Percentiles rank a stretch among this genome's conserved stretches.
These are phyloP conservation scores for Neotoxoptera formosana DNA, from an alignment of 1,140 invertebrate species.

Conservation along the genomic window DNA sequence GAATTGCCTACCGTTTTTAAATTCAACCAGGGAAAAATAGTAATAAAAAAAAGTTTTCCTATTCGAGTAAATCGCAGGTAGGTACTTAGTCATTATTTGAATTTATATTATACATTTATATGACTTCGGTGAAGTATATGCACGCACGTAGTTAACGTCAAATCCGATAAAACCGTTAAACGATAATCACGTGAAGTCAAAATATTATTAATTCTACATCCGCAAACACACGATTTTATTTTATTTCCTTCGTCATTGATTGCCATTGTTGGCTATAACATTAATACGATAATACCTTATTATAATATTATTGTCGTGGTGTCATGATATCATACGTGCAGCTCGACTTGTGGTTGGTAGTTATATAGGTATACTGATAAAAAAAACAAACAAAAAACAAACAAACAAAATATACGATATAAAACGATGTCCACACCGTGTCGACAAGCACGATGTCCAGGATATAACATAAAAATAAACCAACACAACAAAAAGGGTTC, in stretches of 20 bases:
- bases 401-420: no score
- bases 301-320: no score
- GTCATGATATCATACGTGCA: no score
- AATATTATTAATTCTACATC: neutral
- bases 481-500: neutral
- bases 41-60: neutral
- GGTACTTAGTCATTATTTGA: neutral
- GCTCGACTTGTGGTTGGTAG: no score
- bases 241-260: no score
- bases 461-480: neutral
- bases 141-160: neutral
- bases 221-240: neutral
- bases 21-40: neutral
- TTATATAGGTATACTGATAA: no score
- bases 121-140: neutral
- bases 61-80: neutral
- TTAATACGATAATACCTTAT: no score
- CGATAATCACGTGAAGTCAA: neutral
- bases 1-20: neutral
- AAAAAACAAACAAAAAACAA: no score
- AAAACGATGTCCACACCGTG: neutral
- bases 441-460: neutral
- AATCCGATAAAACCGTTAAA: neutral
- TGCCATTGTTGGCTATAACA: no score
- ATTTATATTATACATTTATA: neutral